Percentiles rank a stretch among this genome's conserved stretches.
phyloP scores from a whole-genome alignment of 2,113 vertebrate species.

The Microtus pennsylvanicus region DNA sequence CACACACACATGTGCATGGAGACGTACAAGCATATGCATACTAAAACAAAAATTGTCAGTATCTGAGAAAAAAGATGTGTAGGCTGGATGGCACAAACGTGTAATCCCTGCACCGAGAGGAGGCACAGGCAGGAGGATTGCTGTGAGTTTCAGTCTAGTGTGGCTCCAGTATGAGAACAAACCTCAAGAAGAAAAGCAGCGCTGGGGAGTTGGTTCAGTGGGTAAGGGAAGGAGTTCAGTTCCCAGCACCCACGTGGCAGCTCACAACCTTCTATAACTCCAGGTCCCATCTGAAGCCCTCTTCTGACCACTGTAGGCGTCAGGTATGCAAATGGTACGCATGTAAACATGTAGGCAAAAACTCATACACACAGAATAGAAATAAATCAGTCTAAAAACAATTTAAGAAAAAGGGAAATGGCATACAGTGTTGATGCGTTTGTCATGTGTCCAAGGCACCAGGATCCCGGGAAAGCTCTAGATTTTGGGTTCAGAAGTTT shows the following conservation, averaged over 20 bases:
- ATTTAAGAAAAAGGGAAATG: too few species aligned
- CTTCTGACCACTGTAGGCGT: background rate
- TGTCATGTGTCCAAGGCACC: conserved; percentile 70
- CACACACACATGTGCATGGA: background rate
- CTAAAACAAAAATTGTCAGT: background rate
- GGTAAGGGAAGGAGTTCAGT: background rate
- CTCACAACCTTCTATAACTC: background rate
- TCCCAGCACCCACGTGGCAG: background rate
- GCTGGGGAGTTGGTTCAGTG: background rate
- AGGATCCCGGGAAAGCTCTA: conserved; percentile 78
- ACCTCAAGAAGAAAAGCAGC: background rate
- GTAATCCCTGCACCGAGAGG: background rate
- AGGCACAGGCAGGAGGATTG: background rate
- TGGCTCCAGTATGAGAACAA: background rate
- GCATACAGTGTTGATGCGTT: background rate
- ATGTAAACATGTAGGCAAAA: background rate
- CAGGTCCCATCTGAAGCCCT: background rate
- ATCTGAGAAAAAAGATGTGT: background rate
- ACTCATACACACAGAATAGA: background rate
- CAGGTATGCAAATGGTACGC: too few species aligned
- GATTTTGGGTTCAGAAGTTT: conserved; percentile 78
- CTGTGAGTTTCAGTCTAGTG: background rate
- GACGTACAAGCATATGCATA: too few species aligned
- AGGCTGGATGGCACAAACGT: background rate
- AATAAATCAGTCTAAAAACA: background rate